Evolutionary conservation across 2,113 vertebrate genomes (phyloP), one percentile per base, ranked within the genome.

Genomic region (Saccopteryx bilineata): DNA sequence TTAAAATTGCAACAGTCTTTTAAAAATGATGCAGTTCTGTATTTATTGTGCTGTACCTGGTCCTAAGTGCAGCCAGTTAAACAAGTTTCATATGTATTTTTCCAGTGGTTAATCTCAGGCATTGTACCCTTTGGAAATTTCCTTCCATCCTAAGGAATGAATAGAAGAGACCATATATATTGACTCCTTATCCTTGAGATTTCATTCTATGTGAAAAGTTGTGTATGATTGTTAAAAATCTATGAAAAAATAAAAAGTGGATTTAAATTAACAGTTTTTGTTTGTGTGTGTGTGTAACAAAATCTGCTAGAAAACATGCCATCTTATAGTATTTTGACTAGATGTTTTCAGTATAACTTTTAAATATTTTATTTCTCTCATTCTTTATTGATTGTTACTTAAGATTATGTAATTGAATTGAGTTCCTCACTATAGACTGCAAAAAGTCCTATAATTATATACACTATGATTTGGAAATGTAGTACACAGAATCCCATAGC

Each of bases 31-130:
- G 93, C 97, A 97, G 95, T 97, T 98, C 97, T 98, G 95, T 99
- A 98, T 98, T 98, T 98, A 99, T 98, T 98, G 98, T 99, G 97
- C 98, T 98, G 94, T 98, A 94, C 92, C 97, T 98, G 94, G 96
- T 97, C 98, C 96, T 93, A 93, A 97, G 90, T 97, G 97, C 98
- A 98, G 98, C 98, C 98, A 98, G 97, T 98, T 98, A 96, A 97
- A 97, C 95, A 96, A 98, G 98, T 98, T 98, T 98, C 98, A 88
- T 97, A 97, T 96, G 97, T 98, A 97, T 98, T 98, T 98, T 98
- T 97, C 98, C 97, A 97, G 98, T 98, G 98, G 98, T 98, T 96
- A 98, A 90, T 98, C 98, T 98, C 97, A 98, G 97, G 98, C 97
- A 97, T 94, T 96, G 96, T 98, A 94, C 79, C 96, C 96, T 97